phyloP scores from a whole-genome alignment of 1,140 invertebrate species.

The Chymomyza costata region DNA sequence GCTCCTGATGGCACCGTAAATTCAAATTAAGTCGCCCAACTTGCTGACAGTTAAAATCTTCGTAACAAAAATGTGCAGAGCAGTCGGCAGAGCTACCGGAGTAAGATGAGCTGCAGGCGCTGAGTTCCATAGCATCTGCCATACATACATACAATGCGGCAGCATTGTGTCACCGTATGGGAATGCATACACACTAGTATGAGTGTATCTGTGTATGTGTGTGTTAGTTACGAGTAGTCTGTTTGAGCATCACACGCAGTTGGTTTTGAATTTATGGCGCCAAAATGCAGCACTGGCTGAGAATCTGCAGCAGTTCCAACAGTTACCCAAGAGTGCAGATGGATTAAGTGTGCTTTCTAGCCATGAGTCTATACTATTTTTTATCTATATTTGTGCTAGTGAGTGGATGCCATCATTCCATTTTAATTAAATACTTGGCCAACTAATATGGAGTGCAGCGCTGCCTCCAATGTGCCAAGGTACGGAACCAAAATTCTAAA shows the following conservation, averaged over 20 bases:
- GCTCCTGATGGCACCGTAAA: constrained; percentile 64
- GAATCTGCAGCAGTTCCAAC: constrained; percentile 26
- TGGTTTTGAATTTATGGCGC: constrained; percentile 58
- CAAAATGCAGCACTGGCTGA: constrained; percentile 52
- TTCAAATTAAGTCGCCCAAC: constrained; percentile 72
- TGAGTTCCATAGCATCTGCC: too few species aligned
- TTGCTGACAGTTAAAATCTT: constrained; percentile 73
- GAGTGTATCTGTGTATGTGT: constrained; percentile 20
- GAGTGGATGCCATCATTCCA: constrained; percentile 38
- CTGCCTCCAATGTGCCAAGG: too few species aligned
- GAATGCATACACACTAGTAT: constrained; percentile 6
- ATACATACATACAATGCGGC: too few species aligned
- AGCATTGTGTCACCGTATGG: constrained; percentile 16
- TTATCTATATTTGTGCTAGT: constrained; percentile 4
- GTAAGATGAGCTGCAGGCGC: constrained; percentile 44
- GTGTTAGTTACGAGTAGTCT: constrained; percentile 59
- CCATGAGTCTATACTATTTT: constrained; percentile 3
- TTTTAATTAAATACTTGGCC: constrained; percentile 59
- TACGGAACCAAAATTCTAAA: too few species aligned
- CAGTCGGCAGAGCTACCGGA: constrained; percentile 13
- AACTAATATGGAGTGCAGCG: too few species aligned
- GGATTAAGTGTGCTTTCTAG: constrained; percentile 50
- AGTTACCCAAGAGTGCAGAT: constrained; percentile 49
- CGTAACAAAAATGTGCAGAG: constrained; percentile 64
- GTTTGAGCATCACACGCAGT: constrained; percentile 55